Percentiles rank a stretch among this genome's conserved stretches.
Conservation (phyloP, 2,797 vertebrate genomes). For the Helarctos malayanus region DNA sequence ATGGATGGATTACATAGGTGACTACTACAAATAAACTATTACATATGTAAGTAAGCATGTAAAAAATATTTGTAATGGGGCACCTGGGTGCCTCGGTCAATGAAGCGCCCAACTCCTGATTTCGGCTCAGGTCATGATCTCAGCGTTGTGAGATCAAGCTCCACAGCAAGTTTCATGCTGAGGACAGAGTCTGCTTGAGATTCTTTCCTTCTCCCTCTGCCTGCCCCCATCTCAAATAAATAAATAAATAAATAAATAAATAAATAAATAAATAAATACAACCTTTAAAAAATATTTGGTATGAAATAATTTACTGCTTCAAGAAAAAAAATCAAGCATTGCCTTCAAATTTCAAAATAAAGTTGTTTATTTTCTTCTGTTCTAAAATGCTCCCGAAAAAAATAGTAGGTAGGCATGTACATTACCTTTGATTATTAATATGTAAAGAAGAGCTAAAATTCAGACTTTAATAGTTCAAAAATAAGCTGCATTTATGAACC, state of each 20-base stretch:
- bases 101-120: neutral
- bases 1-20: neutral
- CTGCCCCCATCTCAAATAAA: neutral
- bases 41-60: neutral
- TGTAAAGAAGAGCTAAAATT: slow-evolving; percentile 34
- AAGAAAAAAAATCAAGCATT: slow-evolving; percentile 55
- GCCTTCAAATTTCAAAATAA: slow-evolving; percentile 51
- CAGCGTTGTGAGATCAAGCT: neutral
- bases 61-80: neutral
- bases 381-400: slow-evolving; percentile 55
- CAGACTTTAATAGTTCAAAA: slow-evolving; percentile 58
- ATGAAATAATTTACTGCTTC: neutral
- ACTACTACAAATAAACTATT: neutral
- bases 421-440: slow-evolving; percentile 37
- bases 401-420: neutral
- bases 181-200: neutral
- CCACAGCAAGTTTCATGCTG: neutral
- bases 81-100: neutral
- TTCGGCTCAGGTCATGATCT: neutral
- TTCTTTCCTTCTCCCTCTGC: neutral
- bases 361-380: slow-evolving; percentile 24
- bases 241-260: neutral
- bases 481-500: slow-evolving; percentile 33
- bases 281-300: too few relatives aligned
- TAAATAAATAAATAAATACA: too few relatives aligned